A percentile compares a stretch with the other conserved stretches of the same genome.
Conservation (phyloP, 1,140 invertebrate genomes). For the Hormaphis cornu region DNA sequence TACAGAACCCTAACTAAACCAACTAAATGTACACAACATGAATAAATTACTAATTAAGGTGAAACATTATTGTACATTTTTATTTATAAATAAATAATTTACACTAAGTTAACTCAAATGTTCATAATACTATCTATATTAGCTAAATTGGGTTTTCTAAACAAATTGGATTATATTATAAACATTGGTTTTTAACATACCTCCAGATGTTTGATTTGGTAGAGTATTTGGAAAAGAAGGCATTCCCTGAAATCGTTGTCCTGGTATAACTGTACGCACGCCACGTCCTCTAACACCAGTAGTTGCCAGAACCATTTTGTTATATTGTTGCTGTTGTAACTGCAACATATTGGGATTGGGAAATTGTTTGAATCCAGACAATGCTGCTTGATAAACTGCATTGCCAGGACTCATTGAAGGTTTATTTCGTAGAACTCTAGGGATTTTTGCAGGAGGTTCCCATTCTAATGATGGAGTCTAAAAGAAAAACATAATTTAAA, state of each 20-base stretch:
- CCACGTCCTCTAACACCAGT: constrained; percentile 7
- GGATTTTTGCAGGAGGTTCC: constrained; percentile 87
- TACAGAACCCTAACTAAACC: too few relatives aligned
- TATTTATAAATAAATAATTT: too few relatives aligned
- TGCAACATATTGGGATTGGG: constrained; percentile 33
- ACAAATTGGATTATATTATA: too few relatives aligned
- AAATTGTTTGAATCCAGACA: constrained; percentile 43
- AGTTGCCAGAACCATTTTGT: constrained; percentile 25
- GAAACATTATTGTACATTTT: too few relatives aligned
- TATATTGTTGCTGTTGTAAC: constrained; percentile 27
- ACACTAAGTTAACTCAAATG: too few relatives aligned
- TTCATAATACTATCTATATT: too few relatives aligned
- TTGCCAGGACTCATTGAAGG: constrained; percentile 39
- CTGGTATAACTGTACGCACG: constrained; percentile 9
- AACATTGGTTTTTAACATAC: too few relatives aligned
- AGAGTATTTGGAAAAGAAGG: constrained; percentile 14
- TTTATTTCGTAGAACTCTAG: constrained; percentile 54
- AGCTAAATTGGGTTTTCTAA: too few relatives aligned
- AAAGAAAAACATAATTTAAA: constrained; percentile 33
- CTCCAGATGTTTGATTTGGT: constrained; percentile 19
- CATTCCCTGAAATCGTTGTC: constrained; percentile 18
- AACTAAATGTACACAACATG: too few relatives aligned
- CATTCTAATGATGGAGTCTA: constrained; percentile 74
- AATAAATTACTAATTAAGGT: too few relatives aligned
- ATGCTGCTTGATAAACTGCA: constrained; percentile 39